Percentiles rank a stretch among this genome's conserved stretches.
Evolutionary conservation across 1,140 invertebrate genomes (phyloP).

Genomic region (Nasonia vitripennis): DNA sequence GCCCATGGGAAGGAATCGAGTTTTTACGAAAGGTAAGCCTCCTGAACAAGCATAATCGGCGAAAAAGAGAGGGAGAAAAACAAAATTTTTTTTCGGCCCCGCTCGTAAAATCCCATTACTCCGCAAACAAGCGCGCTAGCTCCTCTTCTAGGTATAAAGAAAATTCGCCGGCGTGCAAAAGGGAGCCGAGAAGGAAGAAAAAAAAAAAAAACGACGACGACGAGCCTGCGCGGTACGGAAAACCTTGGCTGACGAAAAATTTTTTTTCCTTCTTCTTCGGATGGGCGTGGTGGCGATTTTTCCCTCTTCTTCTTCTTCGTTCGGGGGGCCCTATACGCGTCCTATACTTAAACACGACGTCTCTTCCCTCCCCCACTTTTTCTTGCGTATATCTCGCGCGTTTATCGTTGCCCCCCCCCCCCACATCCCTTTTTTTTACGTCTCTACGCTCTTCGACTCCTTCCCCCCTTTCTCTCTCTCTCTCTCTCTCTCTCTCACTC

Average conservation of each 20-base stretch:
- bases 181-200: constrained; percentile 8
- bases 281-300: constrained; percentile 52
- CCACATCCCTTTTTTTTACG: constrained; percentile 19
- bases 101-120: neutral
- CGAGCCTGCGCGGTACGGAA: neutral
- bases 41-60: too few relatives aligned
- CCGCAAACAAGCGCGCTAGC: neutral
- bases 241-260: neutral
- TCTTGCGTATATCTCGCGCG: constrained; percentile 16
- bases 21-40: neutral
- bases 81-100: neutral
- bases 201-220: neutral
- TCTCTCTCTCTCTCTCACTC: neutral
- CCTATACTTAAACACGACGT: neutral
- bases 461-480: constrained; percentile 10
- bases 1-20: neutral
- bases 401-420: constrained; percentile 22
- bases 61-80: neutral
- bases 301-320: neutral
- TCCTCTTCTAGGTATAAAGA: neutral
- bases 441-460: neutral
- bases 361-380: neutral
- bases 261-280: neutral
- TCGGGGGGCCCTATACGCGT: neutral
- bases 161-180: constrained; percentile 39